Evolutionary conservation across 2,888 invertebrate species (phyloP).

Genomic region (Esperia sulphurella): DNA sequence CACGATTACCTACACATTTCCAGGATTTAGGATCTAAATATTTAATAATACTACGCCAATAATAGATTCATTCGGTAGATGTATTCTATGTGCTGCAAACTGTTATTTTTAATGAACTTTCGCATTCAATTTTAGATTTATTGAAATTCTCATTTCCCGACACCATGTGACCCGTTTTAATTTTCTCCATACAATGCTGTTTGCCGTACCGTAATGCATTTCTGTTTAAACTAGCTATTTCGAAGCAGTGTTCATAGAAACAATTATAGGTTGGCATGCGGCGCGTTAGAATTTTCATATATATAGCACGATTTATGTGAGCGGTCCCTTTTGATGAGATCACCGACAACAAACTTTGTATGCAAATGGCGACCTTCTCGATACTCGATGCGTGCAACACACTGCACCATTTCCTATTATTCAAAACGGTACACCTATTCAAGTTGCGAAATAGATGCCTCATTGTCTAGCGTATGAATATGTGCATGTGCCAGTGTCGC

Average conservation of each 20-base stretch:
- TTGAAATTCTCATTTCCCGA: too few relatives aligned
- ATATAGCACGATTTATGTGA: constrained; percentile 73
- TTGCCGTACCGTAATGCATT: constrained; percentile 25
- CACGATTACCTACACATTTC: constrained; percentile 28
- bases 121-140: too few relatives aligned
- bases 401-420: constrained; percentile 76
- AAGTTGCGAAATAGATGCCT: constrained; percentile 67
- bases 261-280: constrained; percentile 77
- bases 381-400: constrained; percentile 64
- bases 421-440: constrained; percentile 50
- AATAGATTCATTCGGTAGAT: too few relatives aligned
- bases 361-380: constrained; percentile 68
- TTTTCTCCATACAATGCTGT: constrained; percentile 14
- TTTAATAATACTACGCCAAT: too few relatives aligned
- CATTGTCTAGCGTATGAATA: constrained; percentile 59
- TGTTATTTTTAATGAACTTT: not conserved
- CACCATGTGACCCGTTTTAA: constrained; percentile 15
- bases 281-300: constrained; percentile 77
- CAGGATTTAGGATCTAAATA: not conserved
- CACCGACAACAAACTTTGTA: constrained; percentile 70
- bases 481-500: constrained; percentile 42
- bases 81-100: not conserved
- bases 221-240: constrained; percentile 61
- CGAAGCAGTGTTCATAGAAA: constrained; percentile 78
- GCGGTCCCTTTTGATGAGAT: constrained; percentile 79